A percentile compares a stretch with the other conserved stretches of the same genome.
Evolutionary conservation across 1,140 invertebrate genomes (phyloP).

Genomic region (Rhizoglyphus robini): DNA sequence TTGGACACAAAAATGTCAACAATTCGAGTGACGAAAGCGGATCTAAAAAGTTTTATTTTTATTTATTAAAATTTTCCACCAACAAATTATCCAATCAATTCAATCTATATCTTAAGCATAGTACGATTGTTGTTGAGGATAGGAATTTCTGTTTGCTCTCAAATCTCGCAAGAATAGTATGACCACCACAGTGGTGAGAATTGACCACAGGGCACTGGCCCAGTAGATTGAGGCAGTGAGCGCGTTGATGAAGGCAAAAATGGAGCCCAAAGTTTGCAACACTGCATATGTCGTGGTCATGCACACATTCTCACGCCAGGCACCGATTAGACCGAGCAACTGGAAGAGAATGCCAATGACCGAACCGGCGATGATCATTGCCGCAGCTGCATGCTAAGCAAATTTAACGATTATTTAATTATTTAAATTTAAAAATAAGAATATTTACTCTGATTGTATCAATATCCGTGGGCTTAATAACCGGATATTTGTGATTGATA

Average conservation of each 20-base stretch:
- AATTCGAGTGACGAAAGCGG: too few species aligned
- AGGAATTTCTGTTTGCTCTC: neutral
- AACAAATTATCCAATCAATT: too few species aligned
- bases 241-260: neutral
- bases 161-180: neutral
- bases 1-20: too few species aligned
- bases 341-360: neutral
- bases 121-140: neutral
- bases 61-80: too few species aligned
- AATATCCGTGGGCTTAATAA: neutral
- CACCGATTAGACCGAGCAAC: neutral
- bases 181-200: neutral
- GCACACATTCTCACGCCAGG: neutral
- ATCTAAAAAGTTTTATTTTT: too few species aligned
- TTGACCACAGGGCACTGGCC: neutral
- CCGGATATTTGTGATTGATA: too few species aligned
- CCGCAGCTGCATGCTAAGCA: neutral
- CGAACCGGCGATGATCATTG: neutral
- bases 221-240: neutral
- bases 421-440: neutral
- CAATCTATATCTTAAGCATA: neutral
- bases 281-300: neutral
- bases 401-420: neutral
- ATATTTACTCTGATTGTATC: neutral
- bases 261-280: neutral